These are phyloP conservation scores for Lissocephala sabroskyi DNA, from an alignment of 2,888 invertebrate genomes.

Conservation along the genomic window DNA sequence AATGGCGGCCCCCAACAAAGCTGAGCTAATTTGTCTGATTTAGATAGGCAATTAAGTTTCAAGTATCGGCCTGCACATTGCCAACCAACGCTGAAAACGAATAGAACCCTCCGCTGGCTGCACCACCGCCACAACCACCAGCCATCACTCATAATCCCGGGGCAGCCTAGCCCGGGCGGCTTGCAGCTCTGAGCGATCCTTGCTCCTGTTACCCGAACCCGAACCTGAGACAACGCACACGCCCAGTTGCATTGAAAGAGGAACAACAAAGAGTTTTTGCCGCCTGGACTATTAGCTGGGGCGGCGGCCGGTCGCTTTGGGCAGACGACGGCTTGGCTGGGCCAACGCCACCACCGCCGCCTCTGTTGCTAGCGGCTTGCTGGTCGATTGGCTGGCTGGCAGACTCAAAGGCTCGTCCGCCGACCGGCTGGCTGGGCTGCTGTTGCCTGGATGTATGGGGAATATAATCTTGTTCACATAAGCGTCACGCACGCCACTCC, in stretches of 20 bases:
- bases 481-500: slow-evolving; percentile 60
- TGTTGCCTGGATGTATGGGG: not conserved
- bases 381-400: no score
- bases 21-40: no score
- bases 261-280: slow-evolving; percentile 28
- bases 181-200: slow-evolving; percentile 17
- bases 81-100: no score
- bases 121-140: not conserved
- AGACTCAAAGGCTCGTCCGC: no score
- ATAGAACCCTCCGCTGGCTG: no score
- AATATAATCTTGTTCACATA: slow-evolving; percentile 57
- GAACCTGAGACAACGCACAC: slow-evolving; percentile 20
- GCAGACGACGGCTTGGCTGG: no score
- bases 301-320: no score
- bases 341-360: no score
- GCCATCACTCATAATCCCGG: not conserved
- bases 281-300: slow-evolving; percentile 18
- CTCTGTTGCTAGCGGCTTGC: no score
- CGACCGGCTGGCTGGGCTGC: not conserved
- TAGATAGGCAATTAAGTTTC: no score
- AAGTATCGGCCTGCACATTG: no score
- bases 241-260: slow-evolving; percentile 42
- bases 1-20: no score
- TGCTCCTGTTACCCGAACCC: slow-evolving; percentile 28
- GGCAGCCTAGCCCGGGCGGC: not conserved